phyloP scores from a whole-genome alignment of 2,113 vertebrate genomes.

The Thinocorus orbignyianus region DNA sequence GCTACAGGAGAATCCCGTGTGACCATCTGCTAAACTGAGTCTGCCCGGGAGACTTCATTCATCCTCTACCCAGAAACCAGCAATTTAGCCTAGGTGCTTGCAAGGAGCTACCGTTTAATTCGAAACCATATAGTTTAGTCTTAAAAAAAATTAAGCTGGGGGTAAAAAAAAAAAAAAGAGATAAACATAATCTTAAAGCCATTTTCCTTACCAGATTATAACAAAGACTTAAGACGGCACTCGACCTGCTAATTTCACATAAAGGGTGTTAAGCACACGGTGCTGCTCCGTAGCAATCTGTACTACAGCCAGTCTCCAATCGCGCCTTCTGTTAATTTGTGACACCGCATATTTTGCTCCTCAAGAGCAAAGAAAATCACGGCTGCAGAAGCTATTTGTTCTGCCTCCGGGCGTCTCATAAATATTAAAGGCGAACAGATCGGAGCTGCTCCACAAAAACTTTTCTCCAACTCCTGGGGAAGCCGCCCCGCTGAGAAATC shows the following conservation, averaged over 20 bases:
- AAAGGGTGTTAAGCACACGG: not conserved
- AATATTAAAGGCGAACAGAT: not conserved
- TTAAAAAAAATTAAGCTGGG: not conserved
- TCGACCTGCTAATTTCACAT: not conserved
- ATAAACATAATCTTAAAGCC: not conserved
- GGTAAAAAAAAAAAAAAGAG: not conserved
- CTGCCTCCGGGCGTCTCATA: not conserved
- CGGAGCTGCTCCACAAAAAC: not conserved
- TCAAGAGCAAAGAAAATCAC: not conserved
- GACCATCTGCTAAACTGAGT: not conserved
- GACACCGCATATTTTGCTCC: not conserved
- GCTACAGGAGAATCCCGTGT: not conserved
- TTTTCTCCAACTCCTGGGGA: not conserved
- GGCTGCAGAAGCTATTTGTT: not conserved
- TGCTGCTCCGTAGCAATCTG: not conserved
- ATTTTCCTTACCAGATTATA: not conserved
- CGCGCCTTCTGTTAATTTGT: not conserved
- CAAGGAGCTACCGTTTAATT: not conserved
- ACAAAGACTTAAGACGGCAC: not conserved
- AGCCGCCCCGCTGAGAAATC: not conserved
- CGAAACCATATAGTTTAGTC: not conserved
- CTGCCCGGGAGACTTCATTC: conserved; percentile 24
- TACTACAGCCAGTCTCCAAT: not conserved
- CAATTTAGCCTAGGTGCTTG: not conserved
- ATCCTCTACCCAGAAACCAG: not conserved